A percentile compares a stretch with the other conserved stretches of the same genome.
Evolutionary conservation across 2,113 vertebrate genomes (phyloP).

Genomic region (Antigone vipio): DNA sequence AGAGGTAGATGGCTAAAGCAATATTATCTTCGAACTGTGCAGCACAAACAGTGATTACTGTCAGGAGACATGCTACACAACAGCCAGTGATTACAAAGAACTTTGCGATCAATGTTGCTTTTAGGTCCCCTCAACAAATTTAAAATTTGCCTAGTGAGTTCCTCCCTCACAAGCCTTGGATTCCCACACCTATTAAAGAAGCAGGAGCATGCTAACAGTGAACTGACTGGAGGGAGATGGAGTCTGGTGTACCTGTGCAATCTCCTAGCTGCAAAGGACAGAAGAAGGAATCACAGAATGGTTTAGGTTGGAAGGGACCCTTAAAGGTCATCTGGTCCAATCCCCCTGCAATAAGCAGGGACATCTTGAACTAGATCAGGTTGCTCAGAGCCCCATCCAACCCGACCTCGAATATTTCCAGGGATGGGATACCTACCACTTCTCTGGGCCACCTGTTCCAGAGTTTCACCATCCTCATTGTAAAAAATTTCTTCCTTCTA

Average conservation of each 20-base stretch:
- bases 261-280: not conserved
- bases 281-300: not conserved
- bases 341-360: too few species aligned
- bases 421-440: too few species aligned
- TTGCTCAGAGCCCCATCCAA: too few species aligned
- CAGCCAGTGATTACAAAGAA: not conserved
- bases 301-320: too few species aligned
- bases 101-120: not conserved
- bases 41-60: not conserved
- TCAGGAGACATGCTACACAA: not conserved
- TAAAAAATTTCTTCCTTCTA: too few species aligned
- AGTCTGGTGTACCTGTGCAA: not conserved
- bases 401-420: too few species aligned
- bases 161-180: not conserved
- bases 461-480: too few species aligned
- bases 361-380: too few species aligned
- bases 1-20: constrained; percentile 68
- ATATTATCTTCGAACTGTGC: not conserved
- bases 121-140: not conserved
- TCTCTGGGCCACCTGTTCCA: too few species aligned
- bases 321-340: too few species aligned
- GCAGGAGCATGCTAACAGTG: not conserved
- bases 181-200: not conserved
- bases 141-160: not conserved
- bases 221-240: not conserved